Evolutionary conservation across 2,113 vertebrate species (phyloP), one percentile per base, ranked within the genome.

Genomic region (Macrotus californicus): DNA sequence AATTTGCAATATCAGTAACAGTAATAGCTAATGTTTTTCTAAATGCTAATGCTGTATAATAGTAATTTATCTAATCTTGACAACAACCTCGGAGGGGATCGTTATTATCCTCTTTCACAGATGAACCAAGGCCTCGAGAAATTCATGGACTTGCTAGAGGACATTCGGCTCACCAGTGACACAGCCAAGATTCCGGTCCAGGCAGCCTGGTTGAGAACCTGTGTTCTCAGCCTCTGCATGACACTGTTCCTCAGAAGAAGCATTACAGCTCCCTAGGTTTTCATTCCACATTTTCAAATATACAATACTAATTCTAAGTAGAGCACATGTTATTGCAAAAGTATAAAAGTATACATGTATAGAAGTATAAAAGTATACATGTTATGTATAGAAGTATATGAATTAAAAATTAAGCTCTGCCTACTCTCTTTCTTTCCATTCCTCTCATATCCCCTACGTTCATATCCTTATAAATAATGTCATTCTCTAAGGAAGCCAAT

Each of bases 21-120:
- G 93, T 79, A 93, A 72, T 18, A 80, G 39, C 16, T 88, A 48
- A 87, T 22, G 8, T 39, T 94, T 93, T 89, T 76, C 36, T 93
- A 93, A 77, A 76, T 79, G 24, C 15, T 73, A 77, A 70, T 79
- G 21, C 10, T 67, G 1, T 31, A 66, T 26, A 66, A 66, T 1
- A 88, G 11, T 21, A 70, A 73, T 79, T 87, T 43, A 24, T 56
- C 82, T 48, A 73, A 54, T 89, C 21, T 66, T 81, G 15, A 61
- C 5, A 54, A 66, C 12, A 9, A 14, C 5, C 9, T 69, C 66
- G 67, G 9, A 61, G 19, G 7, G 24, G 43, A 66, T 59, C 22
- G 59, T 83, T 76, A 69, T 59, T 77, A 43, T 29, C 16, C 24
- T 82, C 18, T 70, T 72, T 96, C 48, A 81, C 2, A 94, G 12